phyloP scores from a whole-genome alignment of 2,113 vertebrate genomes.

The Mormyrus lacerda region DNA sequence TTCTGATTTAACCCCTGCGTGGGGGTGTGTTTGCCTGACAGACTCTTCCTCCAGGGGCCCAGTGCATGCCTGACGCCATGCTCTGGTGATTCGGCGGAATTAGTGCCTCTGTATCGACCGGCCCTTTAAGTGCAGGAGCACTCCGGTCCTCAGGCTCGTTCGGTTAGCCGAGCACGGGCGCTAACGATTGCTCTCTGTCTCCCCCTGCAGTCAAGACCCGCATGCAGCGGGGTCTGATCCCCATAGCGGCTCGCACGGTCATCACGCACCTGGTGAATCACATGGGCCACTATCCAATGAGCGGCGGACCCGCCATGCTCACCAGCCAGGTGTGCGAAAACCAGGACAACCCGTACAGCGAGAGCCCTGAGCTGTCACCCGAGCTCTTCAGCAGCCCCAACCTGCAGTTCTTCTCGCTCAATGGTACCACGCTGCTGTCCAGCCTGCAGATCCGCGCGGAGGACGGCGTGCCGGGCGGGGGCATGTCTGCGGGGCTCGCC shows the following conservation, averaged over 20 bases:
- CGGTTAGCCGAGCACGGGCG: neutral
- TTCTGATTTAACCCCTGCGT: conserved; percentile 11
- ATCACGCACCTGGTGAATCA: conserved; percentile 96
- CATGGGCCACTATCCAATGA: conserved; percentile 95
- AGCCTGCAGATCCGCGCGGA: conserved; percentile 83
- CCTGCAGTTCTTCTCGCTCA: conserved; percentile 92
- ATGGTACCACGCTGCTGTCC: conserved; percentile 83
- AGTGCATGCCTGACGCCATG: neutral
- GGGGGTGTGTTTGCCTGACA: conserved; percentile 16
- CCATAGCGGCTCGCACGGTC: conserved; percentile 92
- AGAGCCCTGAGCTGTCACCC: conserved; percentile 84
- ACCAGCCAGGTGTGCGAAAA: conserved; percentile 97
- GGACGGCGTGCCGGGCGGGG: conserved; percentile 82
- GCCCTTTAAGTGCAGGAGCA: conserved; percentile 21
- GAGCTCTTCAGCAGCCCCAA: conserved; percentile 96
- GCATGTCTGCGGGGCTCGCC: conserved; percentile 83
- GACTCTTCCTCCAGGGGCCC: neutral
- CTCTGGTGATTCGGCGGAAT: neutral
- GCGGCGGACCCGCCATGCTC: conserved; percentile 89
- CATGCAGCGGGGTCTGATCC: conserved; percentile 92
- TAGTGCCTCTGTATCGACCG: conserved; percentile 27
- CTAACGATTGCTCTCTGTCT: conserved; percentile 19
- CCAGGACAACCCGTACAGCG: conserved; percentile 91
- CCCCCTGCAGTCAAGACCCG: conserved; percentile 78
- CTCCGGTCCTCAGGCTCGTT: neutral